Evolutionary conservation across 2,888 invertebrate genomes (phyloP), one percentile per base, ranked within the genome.

Genomic region (Rhimphoctona megacephalus): DNA sequence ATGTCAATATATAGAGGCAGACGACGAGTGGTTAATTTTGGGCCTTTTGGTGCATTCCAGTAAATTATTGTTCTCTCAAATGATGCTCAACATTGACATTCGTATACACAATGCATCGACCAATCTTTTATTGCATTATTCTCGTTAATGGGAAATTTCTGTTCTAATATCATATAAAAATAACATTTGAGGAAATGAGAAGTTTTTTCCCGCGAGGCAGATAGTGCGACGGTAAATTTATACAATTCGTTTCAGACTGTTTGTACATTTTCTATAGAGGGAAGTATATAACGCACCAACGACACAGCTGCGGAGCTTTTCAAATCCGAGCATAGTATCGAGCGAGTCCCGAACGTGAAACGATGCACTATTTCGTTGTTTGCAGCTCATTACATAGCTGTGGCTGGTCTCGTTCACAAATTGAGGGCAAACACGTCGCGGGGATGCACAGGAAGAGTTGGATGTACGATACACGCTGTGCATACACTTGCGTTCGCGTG

Each of bases 281-380:
- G 76, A 33, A 61, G 43, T 25, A 73, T 49, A 39, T 39, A 66
- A 77, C 70, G 72, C 66, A 72, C 46, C 72, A 39, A 72, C 67
- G 39, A 72, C 36, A 81, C 57, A 66, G 81, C 76, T 64, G 46
- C 54, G 39, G 49, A 66, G 57, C 70, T 77, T 85, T 81, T 77
- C 77, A 77, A 81, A 85, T 85, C 85, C 81, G 81, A 78, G 70
- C 22, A 72, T 72, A 64, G 54, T 22, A 54, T 54, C n/a, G 36
- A 54, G 66, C 70, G 70, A 64, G 67, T 57, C 67, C 70, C 77
- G 70, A 81, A 77, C 77, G 77, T 83, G 81, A 81, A 86, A 82
- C 81, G 86, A 85, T 86, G 73, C 85, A 73, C 85, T 81, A 81
- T 86, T 86, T 81, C 86, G 78, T 79, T 81, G 85, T 86, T 86